These are phyloP conservation scores for Agonopterix heracliana DNA, from an alignment of 2,888 invertebrate species.

Conservation along the genomic window DNA sequence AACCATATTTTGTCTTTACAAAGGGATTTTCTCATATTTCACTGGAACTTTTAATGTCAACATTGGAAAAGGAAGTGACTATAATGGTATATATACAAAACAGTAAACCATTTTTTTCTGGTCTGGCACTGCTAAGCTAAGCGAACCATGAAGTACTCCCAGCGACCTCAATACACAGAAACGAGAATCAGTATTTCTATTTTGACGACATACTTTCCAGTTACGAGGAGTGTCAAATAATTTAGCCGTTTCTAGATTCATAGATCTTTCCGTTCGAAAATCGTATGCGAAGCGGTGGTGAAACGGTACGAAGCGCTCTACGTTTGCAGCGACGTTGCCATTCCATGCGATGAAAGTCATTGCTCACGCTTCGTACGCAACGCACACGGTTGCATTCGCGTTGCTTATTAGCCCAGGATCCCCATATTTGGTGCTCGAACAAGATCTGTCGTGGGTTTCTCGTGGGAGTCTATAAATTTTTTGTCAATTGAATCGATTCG, in stretches of 20 bases:
- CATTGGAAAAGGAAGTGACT: too few relatives aligned
- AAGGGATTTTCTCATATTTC: too few relatives aligned
- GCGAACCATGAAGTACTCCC: slow-evolving; percentile 40
- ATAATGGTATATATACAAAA: too few relatives aligned
- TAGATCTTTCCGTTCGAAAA: background rate
- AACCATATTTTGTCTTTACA: too few relatives aligned
- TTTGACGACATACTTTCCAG: slow-evolving; percentile 13
- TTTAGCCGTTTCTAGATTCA: background rate
- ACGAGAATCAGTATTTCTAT: slow-evolving; percentile 15
- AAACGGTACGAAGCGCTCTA: slow-evolving; percentile 51
- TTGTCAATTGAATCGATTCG: slow-evolving; percentile 24
- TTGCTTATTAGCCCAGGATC: slow-evolving; percentile 36
- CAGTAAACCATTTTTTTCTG: too few relatives aligned
- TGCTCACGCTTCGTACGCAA: slow-evolving; percentile 37
- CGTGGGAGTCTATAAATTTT: slow-evolving; percentile 41
- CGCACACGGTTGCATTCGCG: slow-evolving; percentile 27
- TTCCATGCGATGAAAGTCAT: slow-evolving; percentile 69
- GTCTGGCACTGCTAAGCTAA: slow-evolving; percentile 12
- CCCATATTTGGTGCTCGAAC: slow-evolving; percentile 46
- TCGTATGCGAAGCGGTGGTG: slow-evolving; percentile 23
- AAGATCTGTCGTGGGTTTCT: slow-evolving; percentile 40
- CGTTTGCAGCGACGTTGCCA: slow-evolving; percentile 53
- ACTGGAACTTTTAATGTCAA: too few relatives aligned
- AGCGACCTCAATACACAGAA: slow-evolving; percentile 36
- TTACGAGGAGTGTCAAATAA: slow-evolving; percentile 9